Conservation (phyloP, 2,888 invertebrate species). For the Eupithecia inturbata region DNA sequence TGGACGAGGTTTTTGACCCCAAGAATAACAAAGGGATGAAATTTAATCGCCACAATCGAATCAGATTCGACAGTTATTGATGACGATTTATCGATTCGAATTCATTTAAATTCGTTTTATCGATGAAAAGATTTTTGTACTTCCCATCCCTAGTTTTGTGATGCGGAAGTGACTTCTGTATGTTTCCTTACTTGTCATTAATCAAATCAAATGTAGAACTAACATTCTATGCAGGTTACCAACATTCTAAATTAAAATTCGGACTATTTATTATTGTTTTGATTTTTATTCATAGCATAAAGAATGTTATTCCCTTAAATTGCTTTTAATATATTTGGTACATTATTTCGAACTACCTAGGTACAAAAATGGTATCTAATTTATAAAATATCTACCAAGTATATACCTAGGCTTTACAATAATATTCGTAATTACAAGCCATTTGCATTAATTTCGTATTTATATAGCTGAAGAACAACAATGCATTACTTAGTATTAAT, state of each 20-base stretch:
- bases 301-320: too few relatives aligned
- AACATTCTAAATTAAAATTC: neutral
- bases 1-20: constrained; percentile 48
- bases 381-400: too few relatives aligned
- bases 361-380: too few relatives aligned
- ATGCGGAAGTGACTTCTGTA: constrained; percentile 20
- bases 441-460: constrained; percentile 1
- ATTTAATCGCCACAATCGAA: constrained; percentile 49
- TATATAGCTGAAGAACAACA: constrained; percentile 22
- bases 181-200: neutral
- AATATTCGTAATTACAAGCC: neutral
- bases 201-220: neutral
- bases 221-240: neutral
- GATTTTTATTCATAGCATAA: too few relatives aligned
- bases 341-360: too few relatives aligned
- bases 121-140: constrained; percentile 18
- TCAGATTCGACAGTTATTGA: constrained; percentile 46
- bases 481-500: constrained; percentile 36
- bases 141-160: constrained; percentile 28
- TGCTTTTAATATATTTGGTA: too few relatives aligned
- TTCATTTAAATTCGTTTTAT: constrained; percentile 33
- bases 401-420: neutral
- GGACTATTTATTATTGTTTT: neutral
- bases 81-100: constrained; percentile 48
- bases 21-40: constrained; percentile 48